These are phyloP conservation scores for Enteromius unitaeniatus DNA, from an alignment of 2,797 vertebrate genomes.

Conservation along the genomic window DNA sequence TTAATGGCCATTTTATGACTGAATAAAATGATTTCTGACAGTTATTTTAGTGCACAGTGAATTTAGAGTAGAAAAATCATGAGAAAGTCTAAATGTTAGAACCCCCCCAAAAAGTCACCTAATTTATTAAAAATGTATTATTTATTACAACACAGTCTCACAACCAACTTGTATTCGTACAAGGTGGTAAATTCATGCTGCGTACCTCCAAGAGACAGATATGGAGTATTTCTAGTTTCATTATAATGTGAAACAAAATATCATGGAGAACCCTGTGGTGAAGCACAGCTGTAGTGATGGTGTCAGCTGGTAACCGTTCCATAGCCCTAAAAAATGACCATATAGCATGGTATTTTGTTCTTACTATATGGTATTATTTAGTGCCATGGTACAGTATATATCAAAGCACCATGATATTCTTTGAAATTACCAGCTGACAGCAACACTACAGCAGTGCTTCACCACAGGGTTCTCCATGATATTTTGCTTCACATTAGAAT, in stretches of 20 bases:
- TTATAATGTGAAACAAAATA: neutral
- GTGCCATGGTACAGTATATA: neutral
- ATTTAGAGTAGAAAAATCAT: neutral
- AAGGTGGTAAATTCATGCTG: neutral
- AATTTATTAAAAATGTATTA: neutral
- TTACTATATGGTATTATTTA: neutral
- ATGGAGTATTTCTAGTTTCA: constrained; percentile 9
- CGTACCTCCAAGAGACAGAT: constrained; percentile 37
- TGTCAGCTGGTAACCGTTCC: neutral
- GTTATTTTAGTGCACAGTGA: neutral
- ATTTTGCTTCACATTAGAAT: neutral
- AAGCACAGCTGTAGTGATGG: neutral
- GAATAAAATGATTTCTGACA: neutral
- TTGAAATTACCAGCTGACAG: neutral
- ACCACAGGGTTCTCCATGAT: neutral
- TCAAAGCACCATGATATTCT: neutral
- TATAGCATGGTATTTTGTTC: neutral
- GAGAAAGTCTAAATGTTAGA: neutral
- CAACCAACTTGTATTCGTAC: too few relatives aligned
- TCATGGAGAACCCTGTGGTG: neutral
- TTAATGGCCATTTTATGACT: neutral
- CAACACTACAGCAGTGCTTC: neutral
- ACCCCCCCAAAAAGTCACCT: neutral
- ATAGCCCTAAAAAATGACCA: neutral
- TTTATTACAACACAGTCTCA: neutral